Base-by-base conservation (phyloP, 2,888 invertebrate species). In the Ophraella communa region DNA sequence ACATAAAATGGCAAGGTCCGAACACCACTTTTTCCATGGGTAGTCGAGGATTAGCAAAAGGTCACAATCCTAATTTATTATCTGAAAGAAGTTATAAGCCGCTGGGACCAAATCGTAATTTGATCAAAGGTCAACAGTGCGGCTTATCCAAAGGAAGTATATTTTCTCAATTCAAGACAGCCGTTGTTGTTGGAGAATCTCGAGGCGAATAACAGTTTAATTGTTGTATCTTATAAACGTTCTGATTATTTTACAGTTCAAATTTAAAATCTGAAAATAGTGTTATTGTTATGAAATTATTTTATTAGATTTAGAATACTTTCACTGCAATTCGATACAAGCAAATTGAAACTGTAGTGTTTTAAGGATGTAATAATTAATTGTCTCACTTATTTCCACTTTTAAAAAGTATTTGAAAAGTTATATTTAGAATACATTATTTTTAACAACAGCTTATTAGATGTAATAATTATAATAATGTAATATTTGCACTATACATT, bases 1-100 rank as follows among this genome's bases (percentile, higher is more conserved):
- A 94, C 77, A 86, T 93, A 53, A 89, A 92, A 3, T 94, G 94
- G 93, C 90, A 90, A 70, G 94, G 94, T 0, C 90, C 93, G 0
- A 90, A 93, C 80, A 87, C 89, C 0, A 86, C 85, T 53, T 81
- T 89, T 14, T 81, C 86, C 5, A 80, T 81, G 23, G 88, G 87
- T 0, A 80, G 83, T n/a, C 80, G 83, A 65, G 79, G 80, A 30
- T 45, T 84, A 1, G 84, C 85, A 0, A 82, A 83, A 58, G 91
- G 91, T 1, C 84, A 88, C 1, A 85, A 90, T 69, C 62, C 70
- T 27, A 69, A 71, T 21, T 63, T 79, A 21, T 62, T 76, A 17
- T 70, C 74, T 0, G 70, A 76, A 1, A 83, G 84, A 11, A 79
- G 76, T 47, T 83, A 84, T 56, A 82, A 85, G 45, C 85, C 92